A percentile compares a stretch with the other conserved stretches of the same genome.
Evolutionary conservation across 2,113 vertebrate species (phyloP).

Genomic region (Cebus imitator): DNA sequence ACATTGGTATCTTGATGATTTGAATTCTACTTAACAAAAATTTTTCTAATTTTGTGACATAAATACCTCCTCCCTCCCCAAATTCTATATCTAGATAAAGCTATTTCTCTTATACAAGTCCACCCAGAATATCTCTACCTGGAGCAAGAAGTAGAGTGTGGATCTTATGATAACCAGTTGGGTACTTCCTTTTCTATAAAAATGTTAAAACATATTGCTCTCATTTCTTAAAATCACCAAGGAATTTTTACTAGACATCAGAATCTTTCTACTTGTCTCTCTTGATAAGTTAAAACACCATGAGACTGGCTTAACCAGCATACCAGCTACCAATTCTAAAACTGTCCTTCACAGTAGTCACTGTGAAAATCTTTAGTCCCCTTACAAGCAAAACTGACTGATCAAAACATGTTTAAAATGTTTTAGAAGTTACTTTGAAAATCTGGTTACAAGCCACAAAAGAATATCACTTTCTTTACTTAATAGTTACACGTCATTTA

Average conservation of each 20-base stretch:
- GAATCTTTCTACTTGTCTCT: not conserved
- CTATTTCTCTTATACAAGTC: not conserved
- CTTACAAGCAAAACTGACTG: not conserved
- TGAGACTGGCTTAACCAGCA: not conserved
- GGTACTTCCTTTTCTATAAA: not conserved
- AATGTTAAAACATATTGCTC: not conserved
- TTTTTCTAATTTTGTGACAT: not conserved
- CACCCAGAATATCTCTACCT: not conserved
- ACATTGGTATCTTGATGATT: not conserved
- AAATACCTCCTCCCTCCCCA: not conserved
- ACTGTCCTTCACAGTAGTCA: conserved; percentile 4
- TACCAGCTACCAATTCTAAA: not conserved
- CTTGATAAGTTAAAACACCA: conserved; percentile 22
- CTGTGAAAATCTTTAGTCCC: not conserved
- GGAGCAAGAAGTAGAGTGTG: not conserved
- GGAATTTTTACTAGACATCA: conserved; percentile 20
- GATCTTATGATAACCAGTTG: not conserved
- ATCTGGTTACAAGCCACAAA: conserved; percentile 42
- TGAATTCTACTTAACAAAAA: not conserved
- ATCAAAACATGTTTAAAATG: conserved; percentile 14
- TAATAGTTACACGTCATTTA: not conserved
- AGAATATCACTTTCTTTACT: conserved; percentile 39
- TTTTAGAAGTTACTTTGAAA: conserved; percentile 53
- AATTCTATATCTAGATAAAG: not conserved
- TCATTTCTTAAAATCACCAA: not conserved